A percentile compares a stretch with the other conserved stretches of the same genome.
These are phyloP conservation scores for Monochamus saltuarius DNA, from an alignment of 1,140 invertebrate genomes.

Conservation along the genomic window DNA sequence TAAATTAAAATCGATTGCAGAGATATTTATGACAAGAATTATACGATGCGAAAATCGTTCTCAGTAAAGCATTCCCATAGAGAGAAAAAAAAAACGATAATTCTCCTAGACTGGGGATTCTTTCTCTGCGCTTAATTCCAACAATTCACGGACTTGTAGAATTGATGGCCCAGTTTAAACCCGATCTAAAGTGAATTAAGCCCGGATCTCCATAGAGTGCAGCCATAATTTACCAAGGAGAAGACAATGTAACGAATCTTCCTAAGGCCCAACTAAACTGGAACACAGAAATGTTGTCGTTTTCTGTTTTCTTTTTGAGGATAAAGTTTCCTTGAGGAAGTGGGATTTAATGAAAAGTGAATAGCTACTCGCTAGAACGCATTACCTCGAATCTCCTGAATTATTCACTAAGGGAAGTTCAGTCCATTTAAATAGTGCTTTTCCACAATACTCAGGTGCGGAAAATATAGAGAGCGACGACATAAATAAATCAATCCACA, in stretches of 20 bases:
- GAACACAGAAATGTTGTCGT: neutral
- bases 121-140: constrained; percentile 30
- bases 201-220: constrained; percentile 34
- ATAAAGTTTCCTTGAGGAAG: neutral
- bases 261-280: constrained; percentile 2
- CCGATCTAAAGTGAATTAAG: constrained; percentile 35
- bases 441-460: no score
- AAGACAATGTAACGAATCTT: constrained; percentile 32
- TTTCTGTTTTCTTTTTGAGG: constrained; percentile 6
- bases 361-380: no score
- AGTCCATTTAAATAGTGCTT: no score
- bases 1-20: no score
- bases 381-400: no score
- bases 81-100: constrained; percentile 22
- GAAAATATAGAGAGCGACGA: no score
- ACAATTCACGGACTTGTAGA: constrained; percentile 31
- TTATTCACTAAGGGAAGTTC: no score
- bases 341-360: constrained; percentile 7
- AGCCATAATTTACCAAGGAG: constrained; percentile 28
- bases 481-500: no score
- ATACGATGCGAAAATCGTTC: no score
- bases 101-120: constrained; percentile 11
- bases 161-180: constrained; percentile 33
- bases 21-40: no score
- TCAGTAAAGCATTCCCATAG: no score